Evolutionary conservation across 1,140 invertebrate genomes (phyloP), one percentile per base, ranked within the genome.

Genomic region (Prorops nasuta): DNA sequence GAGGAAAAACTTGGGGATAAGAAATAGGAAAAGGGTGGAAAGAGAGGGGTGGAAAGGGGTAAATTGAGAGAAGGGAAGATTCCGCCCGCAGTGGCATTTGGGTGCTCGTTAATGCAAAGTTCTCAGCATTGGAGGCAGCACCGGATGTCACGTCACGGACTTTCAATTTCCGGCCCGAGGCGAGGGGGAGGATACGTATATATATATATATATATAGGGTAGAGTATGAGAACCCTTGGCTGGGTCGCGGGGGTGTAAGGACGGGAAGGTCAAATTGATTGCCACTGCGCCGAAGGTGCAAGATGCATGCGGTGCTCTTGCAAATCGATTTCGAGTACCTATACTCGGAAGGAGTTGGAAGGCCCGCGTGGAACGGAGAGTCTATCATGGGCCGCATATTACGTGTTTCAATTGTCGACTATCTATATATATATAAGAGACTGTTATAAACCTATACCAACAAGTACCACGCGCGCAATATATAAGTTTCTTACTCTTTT

Each of bases 81-180:
- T 28, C 10, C 10, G 4, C 24, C 24, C 24, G 24, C 4, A 28
- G 24, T 4, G 24, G 10, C 4, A 4, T 6, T 4, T 10, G 24
- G 24, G 10, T 10, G 36, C 42, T 62, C 44, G 58, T 62, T 62
- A 62, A 60, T 52, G 51, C 41, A 44, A 62, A 60, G 42, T 57
- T 60, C 56, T 54, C 52, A 42, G 32, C 43, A 39, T 48, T 38
- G 44, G 40, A 51, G 48, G 48, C 39, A 40, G 17, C 37, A 44
- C 44, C 64, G 65, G 65, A 69, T 60, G 61, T 66, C 66, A 69
- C 65, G 65, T 69, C 55, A 45, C 65, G 39, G 65, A 67, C 58
- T 69, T 67, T 69, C 65, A 67, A 69, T 69, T 69, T 69, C 66
- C 66, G 66, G 65, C 46, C 10, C 24, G 24, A 17, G 44, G 7